Conservation (phyloP, 2,888 invertebrate genomes). For the Limenitis camilla region DNA sequence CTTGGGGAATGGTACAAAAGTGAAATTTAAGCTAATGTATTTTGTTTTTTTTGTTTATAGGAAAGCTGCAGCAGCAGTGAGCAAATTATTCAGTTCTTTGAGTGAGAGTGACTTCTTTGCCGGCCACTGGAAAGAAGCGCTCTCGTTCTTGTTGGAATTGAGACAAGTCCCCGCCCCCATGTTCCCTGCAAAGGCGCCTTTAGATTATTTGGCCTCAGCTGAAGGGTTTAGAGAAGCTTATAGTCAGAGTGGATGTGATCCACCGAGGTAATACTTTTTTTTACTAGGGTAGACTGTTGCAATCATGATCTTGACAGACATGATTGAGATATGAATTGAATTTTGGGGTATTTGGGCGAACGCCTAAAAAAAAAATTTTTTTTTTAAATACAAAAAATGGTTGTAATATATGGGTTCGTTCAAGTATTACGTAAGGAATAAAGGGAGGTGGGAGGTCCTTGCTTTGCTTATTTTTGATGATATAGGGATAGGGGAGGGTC, state of each 20-base stretch:
- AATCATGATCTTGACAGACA: too few species aligned
- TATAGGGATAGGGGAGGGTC: too few species aligned
- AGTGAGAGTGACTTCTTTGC: slow-evolving; percentile 33
- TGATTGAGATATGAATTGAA: too few species aligned
- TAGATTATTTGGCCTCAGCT: slow-evolving; percentile 79
- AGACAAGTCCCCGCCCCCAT: slow-evolving; percentile 71
- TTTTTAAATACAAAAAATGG: too few species aligned
- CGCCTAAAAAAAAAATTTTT: too few species aligned
- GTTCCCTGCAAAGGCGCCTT: slow-evolving; percentile 76
- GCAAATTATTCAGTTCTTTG: slow-evolving; percentile 32
- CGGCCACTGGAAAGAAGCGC: slow-evolving; percentile 67
- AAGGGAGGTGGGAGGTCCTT: too few species aligned
- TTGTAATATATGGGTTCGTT: too few species aligned
- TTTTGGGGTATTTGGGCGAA: too few species aligned
- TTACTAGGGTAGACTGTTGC: background rate
- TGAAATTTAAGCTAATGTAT: too few species aligned
- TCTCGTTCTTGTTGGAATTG: slow-evolving; percentile 76
- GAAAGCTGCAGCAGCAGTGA: slow-evolving; percentile 51
- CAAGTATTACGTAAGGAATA: too few species aligned
- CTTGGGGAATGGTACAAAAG: too few species aligned
- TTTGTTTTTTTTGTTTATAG: slow-evolving; percentile 32
- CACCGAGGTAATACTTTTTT: slow-evolving; percentile 60
- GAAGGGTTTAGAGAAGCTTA: slow-evolving; percentile 78
- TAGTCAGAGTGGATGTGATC: slow-evolving; percentile 80
- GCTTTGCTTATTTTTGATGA: too few species aligned